Evolutionary conservation across 2,888 invertebrate genomes (phyloP).

Genomic region (Isoperla grammatica): DNA sequence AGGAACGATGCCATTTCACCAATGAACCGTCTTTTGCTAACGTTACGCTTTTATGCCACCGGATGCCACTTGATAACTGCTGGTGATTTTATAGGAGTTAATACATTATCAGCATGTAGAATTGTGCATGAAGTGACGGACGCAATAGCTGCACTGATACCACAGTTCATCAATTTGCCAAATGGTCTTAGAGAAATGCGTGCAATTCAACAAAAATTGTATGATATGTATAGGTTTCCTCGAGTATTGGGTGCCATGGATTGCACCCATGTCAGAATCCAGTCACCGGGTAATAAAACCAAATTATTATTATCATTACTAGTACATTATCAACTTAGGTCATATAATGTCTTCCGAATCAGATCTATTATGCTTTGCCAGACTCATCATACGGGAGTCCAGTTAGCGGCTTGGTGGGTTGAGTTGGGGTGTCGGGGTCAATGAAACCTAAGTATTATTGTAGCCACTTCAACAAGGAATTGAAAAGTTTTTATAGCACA

Average conservation of each 20-base stretch:
- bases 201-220: not conserved
- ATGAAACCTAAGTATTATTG: too few species aligned
- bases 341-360: too few species aligned
- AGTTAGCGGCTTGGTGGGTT: too few species aligned
- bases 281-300: constrained; percentile 2
- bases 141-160: not conserved
- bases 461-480: too few species aligned
- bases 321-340: too few species aligned
- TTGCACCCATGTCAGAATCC: constrained; percentile 14
- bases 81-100: constrained; percentile 11
- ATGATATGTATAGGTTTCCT: not conserved
- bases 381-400: too few species aligned
- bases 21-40: constrained; percentile 5
- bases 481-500: not conserved
- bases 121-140: constrained; percentile 2
- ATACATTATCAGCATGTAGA: not conserved
- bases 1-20: constrained; percentile 2
- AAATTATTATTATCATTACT: too few species aligned
- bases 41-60: constrained; percentile 11
- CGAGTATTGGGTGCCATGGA: constrained; percentile 8
- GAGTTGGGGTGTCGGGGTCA: too few species aligned
- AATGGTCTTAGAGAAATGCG: not conserved
- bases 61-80: not conserved
- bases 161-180: not conserved
- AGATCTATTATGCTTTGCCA: too few species aligned